Evolutionary conservation across 1,140 invertebrate species (phyloP), one percentile per base, ranked within the genome.

Genomic region (Lysiphlebus fabarum): DNA sequence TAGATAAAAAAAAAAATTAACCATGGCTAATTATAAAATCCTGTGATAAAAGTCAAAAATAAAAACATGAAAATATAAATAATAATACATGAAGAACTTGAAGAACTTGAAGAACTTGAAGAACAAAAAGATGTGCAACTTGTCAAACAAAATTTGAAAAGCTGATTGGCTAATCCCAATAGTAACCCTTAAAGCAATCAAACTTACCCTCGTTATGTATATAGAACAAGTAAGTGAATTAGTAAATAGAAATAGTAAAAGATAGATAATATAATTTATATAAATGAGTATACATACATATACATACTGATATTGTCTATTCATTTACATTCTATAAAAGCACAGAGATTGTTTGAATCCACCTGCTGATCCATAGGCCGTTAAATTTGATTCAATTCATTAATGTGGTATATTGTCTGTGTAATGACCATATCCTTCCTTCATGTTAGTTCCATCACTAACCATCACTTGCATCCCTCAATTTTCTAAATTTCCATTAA

Each of bases 321-420:
- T 26, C 17, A 26, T 26, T 4, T 26, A 26, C 17, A 26, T 26
- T 4, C 17, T 26, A 26, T 26, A 26, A 26, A 26, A 26, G 17
- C 17, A 26, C 17, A 26, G 4, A 1, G 17, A 26, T 4, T 26
- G 17, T 26, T 26, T 26, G 17, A 26, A 26, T 26, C 17, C 17
- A 26, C 17, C 17, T 26, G 17, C 17, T 26, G 17, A 26, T 62
- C 62, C 60, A 58, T 67, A 68, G 65, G 67, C 66, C 64, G 70
- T 70, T 75, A 70, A 75, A 74, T 73, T 72, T 69, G 67, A 73
- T 76, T 72, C 67, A 67, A 72, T 70, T 69, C 71, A 69, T 73
- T 73, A 74, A 74, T 71, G 68, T 65, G 66, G 71, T 65, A 26
- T 26, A 76, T 75, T 74, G 72, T 74, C 66, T 59, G 65, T 63